Evolutionary conservation across 2,113 vertebrate genomes (phyloP).

Genomic region (Anolis carolinensis): DNA sequence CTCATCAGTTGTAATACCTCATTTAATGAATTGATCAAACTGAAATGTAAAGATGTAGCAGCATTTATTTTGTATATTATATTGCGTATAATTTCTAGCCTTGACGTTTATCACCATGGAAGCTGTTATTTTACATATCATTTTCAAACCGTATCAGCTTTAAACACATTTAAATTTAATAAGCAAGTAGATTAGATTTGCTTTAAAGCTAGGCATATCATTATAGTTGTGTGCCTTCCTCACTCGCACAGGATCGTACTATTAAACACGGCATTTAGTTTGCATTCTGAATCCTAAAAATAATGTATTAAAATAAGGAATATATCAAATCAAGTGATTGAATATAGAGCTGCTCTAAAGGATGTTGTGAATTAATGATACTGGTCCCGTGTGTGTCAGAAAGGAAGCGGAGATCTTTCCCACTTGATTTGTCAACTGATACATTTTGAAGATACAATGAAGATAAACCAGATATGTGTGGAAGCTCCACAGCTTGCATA

Average conservation of each 20-base stretch:
- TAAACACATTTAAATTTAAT: conserved; percentile 88
- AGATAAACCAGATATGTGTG: conserved; percentile 47
- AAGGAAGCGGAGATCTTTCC: conserved; percentile 2
- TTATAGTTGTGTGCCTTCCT: conserved; percentile 69
- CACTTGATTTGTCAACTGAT: conserved; percentile 27
- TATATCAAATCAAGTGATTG: conserved; percentile 62
- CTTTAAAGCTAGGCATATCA: conserved; percentile 83
- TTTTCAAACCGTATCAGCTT: conserved; percentile 82
- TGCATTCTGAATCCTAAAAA: conserved; percentile 73
- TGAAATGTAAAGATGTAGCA: conserved; percentile 75
- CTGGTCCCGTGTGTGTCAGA: background rate
- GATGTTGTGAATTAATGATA: background rate
- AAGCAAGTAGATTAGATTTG: conserved; percentile 85
- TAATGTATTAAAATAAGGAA: conserved; percentile 31
- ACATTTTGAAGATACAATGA: conserved; percentile 50
- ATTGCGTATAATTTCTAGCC: conserved; percentile 81
- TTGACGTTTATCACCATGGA: conserved; percentile 83
- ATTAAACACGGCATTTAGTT: conserved; percentile 70
- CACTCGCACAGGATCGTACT: conserved; percentile 55
- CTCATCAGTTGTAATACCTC: conserved; percentile 76
- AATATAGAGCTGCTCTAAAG: conserved; percentile 46
- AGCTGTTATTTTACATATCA: conserved; percentile 82
- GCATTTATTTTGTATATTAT: conserved; percentile 82
- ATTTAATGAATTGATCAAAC: conserved; percentile 82
- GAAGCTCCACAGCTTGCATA: conserved; percentile 43